phyloP scores from a whole-genome alignment of 2,113 vertebrate species.

The Python bivittatus region DNA sequence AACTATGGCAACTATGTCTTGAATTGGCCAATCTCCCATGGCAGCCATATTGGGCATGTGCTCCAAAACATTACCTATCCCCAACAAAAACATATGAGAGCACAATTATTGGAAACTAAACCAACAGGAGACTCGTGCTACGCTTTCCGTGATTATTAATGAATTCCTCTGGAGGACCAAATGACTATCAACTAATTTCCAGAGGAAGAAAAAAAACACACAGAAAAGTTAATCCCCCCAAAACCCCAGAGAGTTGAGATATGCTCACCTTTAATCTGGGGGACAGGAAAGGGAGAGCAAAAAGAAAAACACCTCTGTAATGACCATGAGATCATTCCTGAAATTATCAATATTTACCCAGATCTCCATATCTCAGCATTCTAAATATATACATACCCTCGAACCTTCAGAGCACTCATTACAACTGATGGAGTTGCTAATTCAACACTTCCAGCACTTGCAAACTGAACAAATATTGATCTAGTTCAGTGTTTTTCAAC shows the following conservation, averaged over 20 bases:
- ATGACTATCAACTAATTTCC: background rate
- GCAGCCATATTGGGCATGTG: too few species aligned
- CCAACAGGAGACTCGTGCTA: background rate
- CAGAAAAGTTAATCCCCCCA: background rate
- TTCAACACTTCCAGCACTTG: background rate
- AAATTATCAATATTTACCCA: conserved; percentile 20
- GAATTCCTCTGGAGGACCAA: background rate
- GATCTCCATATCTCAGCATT: conserved; percentile 41
- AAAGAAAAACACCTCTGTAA: conserved; percentile 17
- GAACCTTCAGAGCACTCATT: background rate
- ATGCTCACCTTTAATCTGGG: background rate
- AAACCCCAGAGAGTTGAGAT: background rate
- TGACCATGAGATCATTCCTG: conserved; percentile 35
- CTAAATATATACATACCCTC: conserved; percentile 25
- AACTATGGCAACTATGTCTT: too few species aligned
- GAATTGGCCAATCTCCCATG: too few species aligned
- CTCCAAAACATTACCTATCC: too few species aligned
- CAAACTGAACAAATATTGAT: background rate
- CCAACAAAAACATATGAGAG: too few species aligned
- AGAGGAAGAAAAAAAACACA: background rate
- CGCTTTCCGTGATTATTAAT: conserved; percentile 1
- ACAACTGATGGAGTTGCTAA: background rate
- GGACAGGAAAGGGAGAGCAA: background rate
- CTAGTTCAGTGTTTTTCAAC: too few species aligned
- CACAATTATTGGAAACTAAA: background rate